Evolutionary conservation across 2,797 vertebrate species (phyloP), one percentile per base, ranked within the genome.

Genomic region (Ataeniobius toweri): DNA sequence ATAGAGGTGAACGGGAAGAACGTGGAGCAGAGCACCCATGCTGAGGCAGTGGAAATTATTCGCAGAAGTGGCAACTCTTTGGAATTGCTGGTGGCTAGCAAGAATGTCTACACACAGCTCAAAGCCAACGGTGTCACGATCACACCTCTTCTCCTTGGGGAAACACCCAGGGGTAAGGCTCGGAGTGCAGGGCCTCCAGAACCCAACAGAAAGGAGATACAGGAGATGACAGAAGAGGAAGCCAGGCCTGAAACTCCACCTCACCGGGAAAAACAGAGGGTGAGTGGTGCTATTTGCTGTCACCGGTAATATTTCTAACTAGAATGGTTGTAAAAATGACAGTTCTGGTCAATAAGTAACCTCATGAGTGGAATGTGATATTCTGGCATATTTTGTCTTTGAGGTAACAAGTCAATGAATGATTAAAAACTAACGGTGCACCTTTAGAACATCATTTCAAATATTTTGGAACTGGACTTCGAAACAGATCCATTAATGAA

Each of bases 1-100:
- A 89, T 99, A 69, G 97, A 98, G 89, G 97, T 98, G 74, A 96
- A 98, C 0, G 95, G 96, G 0, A 87, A 94, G 24, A 98, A 97
- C 0, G 94, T 98, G 91, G 95, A 94, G 82, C 76, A 91, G 0
- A 94, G 95, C 69, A 39, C 76, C 80, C 97, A 99, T 0, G 95
- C 97, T 0, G 92, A 96, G 0, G 97, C 95, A 69, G 97, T 98
- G 79, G 83, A 83, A 7, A 92, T 95, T 75, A 97, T 99, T 88
- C 93, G 85, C 56, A 79, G 41, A 0, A 96, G 93, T 0, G 96
- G 96, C 3, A 84, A 88, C 76, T 93, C 48, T 0, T 84, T 99
- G 86, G 94, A 91, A 8, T 85, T 99, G 74, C 83, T 99, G 80
- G 96, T 98, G 81, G 96, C 95, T n/a, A 91, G 82, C n/a, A 95